Evolutionary conservation across 1,140 invertebrate species (phyloP), one percentile per base, ranked within the genome.

Genomic region (Temnothorax curvispinosus): DNA sequence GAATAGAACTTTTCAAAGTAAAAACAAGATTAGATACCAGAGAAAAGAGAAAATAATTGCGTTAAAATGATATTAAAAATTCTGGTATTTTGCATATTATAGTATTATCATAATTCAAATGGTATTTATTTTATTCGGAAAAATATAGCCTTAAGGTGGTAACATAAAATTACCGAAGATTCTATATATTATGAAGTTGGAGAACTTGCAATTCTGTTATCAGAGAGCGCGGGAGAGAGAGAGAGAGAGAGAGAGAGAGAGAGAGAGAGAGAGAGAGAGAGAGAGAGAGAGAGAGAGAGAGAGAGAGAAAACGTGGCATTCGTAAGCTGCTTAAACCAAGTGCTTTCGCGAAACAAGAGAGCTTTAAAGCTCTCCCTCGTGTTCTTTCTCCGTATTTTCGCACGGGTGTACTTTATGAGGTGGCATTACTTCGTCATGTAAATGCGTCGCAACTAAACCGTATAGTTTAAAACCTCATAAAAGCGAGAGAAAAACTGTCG

Each of bases 281-380:
- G 15, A 60, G 18, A 18, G 47, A 13, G 47, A 11, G 47, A 47
- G 47, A 47, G 47, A 3, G 47, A 47, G 47, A 47, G 44, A 47
- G 44, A 47, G 75, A 47, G 38, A 35, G 21, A 60, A 38, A 62
- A 64, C 15, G 74, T 54, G 35, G 56, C 32, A 77, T 21, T 47
- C 54, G 47, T 90, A 90, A 90, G 89, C 89, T 67, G 89, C 89
- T 90, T 88, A 88, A 90, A 90, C 13, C 86, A 72, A 81, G 86
- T 86, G 76, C 80, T 90, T 69, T 80, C 27, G 71, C 75, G 65
- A 86, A 90, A 88, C 88, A 88, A 71, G 67, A 62, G 76, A 84
- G 71, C 81, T 88, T 88, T 88, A 78, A 69, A 72, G 64, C 52
- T 27, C 18, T 27, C 32, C 47, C n/a, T 60, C 80, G 58, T 75